Percentiles rank a stretch among this genome's conserved stretches.
Conservation (phyloP, 2,888 invertebrate species). For the Drosophila demipolita region DNA sequence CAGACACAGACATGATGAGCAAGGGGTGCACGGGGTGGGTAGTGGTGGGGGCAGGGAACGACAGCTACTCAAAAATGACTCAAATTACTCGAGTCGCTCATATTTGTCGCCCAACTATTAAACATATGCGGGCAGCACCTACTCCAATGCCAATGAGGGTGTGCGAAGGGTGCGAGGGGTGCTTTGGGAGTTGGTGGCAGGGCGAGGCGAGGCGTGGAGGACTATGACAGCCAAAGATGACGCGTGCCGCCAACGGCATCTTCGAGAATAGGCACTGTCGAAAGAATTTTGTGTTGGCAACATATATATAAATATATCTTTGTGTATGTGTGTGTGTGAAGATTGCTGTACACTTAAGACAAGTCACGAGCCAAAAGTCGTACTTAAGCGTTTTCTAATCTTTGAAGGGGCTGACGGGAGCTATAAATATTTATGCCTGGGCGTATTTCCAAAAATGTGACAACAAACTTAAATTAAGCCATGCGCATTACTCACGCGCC, state of each 20-base stretch:
- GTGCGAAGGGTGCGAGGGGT: neutral
- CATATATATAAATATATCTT: neutral
- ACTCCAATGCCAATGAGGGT: constrained; percentile 1
- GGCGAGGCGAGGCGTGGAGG: neutral
- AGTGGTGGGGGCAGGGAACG: neutral
- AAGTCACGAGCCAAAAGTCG: constrained; percentile 82
- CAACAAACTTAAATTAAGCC: constrained; percentile 78
- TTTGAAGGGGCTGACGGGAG: constrained; percentile 55
- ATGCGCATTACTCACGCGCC: constrained; percentile 72
- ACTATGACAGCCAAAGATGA: constrained; percentile 33
- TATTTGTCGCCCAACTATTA: constrained; percentile 68
- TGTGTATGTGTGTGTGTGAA: neutral
- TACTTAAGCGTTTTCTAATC: constrained; percentile 82
- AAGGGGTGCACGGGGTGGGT: neutral
- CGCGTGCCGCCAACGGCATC: constrained; percentile 59
- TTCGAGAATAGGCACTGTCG: constrained; percentile 40
- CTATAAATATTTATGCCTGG: constrained; percentile 72
- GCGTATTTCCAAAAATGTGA: constrained; percentile 65
- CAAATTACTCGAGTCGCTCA: constrained; percentile 68
- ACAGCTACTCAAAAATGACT: constrained; percentile 62
- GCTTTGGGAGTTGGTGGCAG: neutral
- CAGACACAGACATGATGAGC: constrained; percentile 1
- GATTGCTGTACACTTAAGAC: constrained; percentile 72
- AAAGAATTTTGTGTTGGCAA: neutral
- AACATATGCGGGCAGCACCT: constrained; percentile 64